phyloP scores from a whole-genome alignment of 2,797 vertebrate species.

The Hoplostethus mediterraneus region DNA sequence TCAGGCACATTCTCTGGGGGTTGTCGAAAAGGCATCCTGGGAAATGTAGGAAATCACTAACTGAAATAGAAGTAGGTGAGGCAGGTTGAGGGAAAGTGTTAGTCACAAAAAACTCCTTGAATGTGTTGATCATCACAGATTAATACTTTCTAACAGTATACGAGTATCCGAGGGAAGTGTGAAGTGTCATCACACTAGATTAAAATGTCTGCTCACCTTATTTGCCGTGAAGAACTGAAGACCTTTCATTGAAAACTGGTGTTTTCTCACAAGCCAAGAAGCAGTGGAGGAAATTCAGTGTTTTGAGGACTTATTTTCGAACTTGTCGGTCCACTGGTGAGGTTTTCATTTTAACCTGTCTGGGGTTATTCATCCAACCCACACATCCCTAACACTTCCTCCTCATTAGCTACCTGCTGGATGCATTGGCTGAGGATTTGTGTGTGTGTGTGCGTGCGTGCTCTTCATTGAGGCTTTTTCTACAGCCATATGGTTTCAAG shows the following conservation, averaged over 20 bases:
- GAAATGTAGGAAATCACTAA: no score
- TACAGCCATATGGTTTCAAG: slow-evolving; percentile 37
- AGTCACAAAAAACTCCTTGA: no score
- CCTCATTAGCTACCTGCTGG: slow-evolving; percentile 40
- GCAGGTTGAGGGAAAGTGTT: no score
- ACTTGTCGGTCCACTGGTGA: background rate
- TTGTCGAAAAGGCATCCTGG: no score
- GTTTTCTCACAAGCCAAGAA: slow-evolving; percentile 24
- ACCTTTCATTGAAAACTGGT: slow-evolving; percentile 30
- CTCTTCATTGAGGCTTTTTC: background rate
- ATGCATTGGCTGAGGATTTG: slow-evolving; percentile 18
- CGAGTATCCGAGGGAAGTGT: slow-evolving; percentile 19
- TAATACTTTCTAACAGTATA: no score
- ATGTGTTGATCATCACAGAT: no score
- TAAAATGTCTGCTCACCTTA: slow-evolving; percentile 5
- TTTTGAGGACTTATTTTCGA: slow-evolving; percentile 44
- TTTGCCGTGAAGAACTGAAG: background rate
- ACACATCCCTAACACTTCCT: slow-evolving; percentile 23
- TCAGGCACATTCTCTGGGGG: no score
- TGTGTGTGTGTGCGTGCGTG: slow-evolving; percentile 12
- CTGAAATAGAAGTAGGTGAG: no score
- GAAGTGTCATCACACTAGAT: slow-evolving; percentile 40
- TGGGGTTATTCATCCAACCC: slow-evolving; percentile 29
- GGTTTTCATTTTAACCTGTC: slow-evolving; percentile 30
- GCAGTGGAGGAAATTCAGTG: slow-evolving; percentile 26